Conservation (phyloP, 1,140 invertebrate species). For the Phortica variegata region DNA sequence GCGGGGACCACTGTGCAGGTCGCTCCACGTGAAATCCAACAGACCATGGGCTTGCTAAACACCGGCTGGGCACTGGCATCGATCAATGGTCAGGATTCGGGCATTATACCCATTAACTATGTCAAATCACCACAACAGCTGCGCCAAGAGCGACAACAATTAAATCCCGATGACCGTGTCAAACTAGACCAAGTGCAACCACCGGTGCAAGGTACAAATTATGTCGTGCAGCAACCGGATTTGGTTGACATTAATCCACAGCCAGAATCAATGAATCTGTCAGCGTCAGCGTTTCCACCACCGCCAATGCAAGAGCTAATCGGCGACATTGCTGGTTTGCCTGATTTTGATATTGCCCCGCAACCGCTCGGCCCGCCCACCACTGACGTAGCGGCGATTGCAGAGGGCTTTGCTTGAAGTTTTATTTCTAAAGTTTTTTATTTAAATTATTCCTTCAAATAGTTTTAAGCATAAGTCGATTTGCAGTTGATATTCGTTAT, state of each 20-base stretch:
- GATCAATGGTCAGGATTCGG: conserved; percentile 68
- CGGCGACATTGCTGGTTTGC: conserved; percentile 19
- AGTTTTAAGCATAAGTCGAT: conserved; percentile 18
- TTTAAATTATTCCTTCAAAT: not conserved
- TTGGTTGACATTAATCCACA: conserved; percentile 8
- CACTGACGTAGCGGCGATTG: conserved; percentile 21
- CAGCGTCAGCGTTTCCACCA: conserved; percentile 32
- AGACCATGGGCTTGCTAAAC: conserved; percentile 63
- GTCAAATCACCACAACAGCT: conserved; percentile 61
- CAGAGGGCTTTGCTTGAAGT: conserved; percentile 34
- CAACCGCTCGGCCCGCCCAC: conserved; percentile 31
- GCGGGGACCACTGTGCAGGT: conserved; percentile 76
- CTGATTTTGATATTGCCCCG: conserved; percentile 43
- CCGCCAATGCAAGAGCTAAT: conserved; percentile 37
- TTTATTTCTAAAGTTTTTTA: not conserved
- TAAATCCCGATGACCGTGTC: conserved; percentile 9
- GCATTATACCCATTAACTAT: conserved; percentile 81
- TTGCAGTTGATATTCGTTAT: conserved; percentile 9
- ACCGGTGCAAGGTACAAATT: conserved; percentile 7
- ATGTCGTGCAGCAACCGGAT: no score
- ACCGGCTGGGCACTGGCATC: conserved; percentile 77
- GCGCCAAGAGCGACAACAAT: conserved; percentile 29
- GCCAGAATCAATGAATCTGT: conserved; percentile 39
- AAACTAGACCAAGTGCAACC: conserved; percentile 3
- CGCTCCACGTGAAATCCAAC: conserved; percentile 81